These are phyloP conservation scores for Enoplosus armatus DNA, from an alignment of 2,797 vertebrate species.

Conservation along the genomic window DNA sequence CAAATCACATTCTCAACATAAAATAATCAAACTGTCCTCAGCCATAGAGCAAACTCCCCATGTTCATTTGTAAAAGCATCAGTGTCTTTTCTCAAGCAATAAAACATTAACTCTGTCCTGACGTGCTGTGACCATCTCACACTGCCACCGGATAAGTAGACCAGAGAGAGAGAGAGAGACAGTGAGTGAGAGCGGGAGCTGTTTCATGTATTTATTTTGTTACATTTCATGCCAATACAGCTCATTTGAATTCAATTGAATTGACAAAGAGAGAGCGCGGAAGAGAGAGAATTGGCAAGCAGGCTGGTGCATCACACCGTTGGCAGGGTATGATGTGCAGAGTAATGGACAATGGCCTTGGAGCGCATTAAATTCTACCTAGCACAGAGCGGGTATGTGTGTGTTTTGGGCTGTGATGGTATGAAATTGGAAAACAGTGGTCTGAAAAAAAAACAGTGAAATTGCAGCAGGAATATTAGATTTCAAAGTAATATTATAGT, in stretches of 20 bases:
- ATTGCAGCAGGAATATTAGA: conserved; percentile 33
- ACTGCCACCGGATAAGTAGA: conserved; percentile 13
- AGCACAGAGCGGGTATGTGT: conserved; percentile 10
- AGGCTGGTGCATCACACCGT: conserved; percentile 37
- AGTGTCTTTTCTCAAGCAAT: conserved; percentile 27
- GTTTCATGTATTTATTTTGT: conserved; percentile 43
- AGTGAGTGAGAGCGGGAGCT: neutral
- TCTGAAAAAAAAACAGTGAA: conserved; percentile 16
- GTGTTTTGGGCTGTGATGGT: neutral
- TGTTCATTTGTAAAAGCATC: conserved; percentile 17
- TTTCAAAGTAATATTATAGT: conserved; percentile 37
- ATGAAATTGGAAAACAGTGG: conserved; percentile 39
- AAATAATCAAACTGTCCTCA: conserved; percentile 33
- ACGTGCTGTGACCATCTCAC: conserved; percentile 17
- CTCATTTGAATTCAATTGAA: conserved; percentile 51
- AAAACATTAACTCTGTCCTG: conserved; percentile 8
- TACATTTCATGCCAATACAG: conserved; percentile 44
- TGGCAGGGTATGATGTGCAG: conserved; percentile 43
- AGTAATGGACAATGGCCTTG: conserved; percentile 54
- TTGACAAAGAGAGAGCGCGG: neutral
- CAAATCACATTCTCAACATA: conserved; percentile 19
- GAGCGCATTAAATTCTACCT: conserved; percentile 45
- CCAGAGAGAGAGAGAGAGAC: neutral
- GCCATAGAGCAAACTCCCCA: conserved; percentile 6
- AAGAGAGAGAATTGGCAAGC: conserved; percentile 12